Percentiles rank a stretch among this genome's conserved stretches.
Evolutionary conservation across 1,140 invertebrate genomes (phyloP).

Genomic region (Ridgeia piscesae): DNA sequence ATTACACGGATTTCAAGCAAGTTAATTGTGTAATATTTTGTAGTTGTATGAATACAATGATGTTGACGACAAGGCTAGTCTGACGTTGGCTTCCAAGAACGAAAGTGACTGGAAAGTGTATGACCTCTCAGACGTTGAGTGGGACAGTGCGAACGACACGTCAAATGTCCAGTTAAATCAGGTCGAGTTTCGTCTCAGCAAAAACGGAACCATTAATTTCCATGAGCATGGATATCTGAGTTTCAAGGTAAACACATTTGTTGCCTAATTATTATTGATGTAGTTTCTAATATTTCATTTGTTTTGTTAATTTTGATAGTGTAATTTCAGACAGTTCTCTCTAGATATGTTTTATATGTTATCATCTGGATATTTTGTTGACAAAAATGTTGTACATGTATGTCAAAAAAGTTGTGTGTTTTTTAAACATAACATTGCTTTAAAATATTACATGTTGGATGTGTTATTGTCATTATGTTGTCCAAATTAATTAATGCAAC

Average conservation of each 20-base stretch:
- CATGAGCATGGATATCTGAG: not conserved
- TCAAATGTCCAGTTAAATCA: not conserved
- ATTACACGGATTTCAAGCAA: too few species aligned
- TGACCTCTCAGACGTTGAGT: not conserved
- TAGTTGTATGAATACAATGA: not conserved
- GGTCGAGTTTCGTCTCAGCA: not conserved
- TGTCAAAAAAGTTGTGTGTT: too few species aligned
- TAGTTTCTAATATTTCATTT: not conserved
- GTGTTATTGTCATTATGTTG: not conserved
- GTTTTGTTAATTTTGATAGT: not conserved
- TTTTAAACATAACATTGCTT: not conserved
- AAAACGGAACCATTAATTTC: not conserved
- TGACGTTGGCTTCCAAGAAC: not conserved
- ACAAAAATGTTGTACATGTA: too few species aligned
- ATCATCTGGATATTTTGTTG: not conserved
- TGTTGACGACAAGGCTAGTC: not conserved
- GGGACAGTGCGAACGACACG: not conserved
- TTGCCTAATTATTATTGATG: not conserved
- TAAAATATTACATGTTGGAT: not conserved
- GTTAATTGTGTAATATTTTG: not conserved
- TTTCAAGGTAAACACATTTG: not conserved
- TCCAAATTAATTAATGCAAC: too few species aligned
- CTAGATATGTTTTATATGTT: not conserved
- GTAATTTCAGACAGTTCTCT: not conserved
- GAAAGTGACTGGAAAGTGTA: not conserved